phyloP scores from a whole-genome alignment of 2,888 invertebrate genomes.

The Neoscelio sp. region DNA sequence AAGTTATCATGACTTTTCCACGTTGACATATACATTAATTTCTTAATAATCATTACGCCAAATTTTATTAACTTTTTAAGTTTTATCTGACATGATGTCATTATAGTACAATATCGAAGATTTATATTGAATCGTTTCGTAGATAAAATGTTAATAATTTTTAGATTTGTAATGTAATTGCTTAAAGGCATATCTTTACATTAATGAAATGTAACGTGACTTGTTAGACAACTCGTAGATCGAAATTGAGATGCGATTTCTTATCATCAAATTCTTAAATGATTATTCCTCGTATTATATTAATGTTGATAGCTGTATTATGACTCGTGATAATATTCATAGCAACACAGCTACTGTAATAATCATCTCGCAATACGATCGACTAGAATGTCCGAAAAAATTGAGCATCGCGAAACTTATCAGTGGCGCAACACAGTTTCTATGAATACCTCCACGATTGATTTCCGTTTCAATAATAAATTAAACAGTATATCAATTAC shows the following conservation, averaged over 20 bases:
- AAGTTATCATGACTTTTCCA: too few relatives aligned
- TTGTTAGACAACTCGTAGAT: slow-evolving; percentile 49
- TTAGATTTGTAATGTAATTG: too few relatives aligned
- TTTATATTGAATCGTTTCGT: neutral
- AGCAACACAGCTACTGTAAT: slow-evolving; percentile 18
- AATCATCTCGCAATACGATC: slow-evolving; percentile 40
- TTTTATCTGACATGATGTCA: too few relatives aligned
- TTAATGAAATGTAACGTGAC: slow-evolving; percentile 39
- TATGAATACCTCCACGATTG: neutral
- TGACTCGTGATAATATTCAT: slow-evolving; percentile 29
- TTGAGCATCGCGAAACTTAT: slow-evolving; percentile 11
- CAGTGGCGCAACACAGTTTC: neutral
- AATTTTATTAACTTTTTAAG: too few relatives aligned
- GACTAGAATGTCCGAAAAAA: slow-evolving; percentile 13
- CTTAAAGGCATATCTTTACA: slow-evolving; percentile 1
- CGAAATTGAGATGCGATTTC: slow-evolving; percentile 15
- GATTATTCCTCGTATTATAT: slow-evolving; percentile 44
- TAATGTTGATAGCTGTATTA: slow-evolving; percentile 37
- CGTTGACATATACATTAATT: too few relatives aligned
- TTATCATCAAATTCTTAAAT: slow-evolving; percentile 23
- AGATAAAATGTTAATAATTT: neutral
- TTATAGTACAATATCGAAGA: neutral
- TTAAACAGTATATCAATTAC: too few relatives aligned
- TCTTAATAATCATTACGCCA: too few relatives aligned
- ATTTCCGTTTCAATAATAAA: neutral